phyloP scores from a whole-genome alignment of 1,140 invertebrate species.

The Eupeodes corollae region DNA sequence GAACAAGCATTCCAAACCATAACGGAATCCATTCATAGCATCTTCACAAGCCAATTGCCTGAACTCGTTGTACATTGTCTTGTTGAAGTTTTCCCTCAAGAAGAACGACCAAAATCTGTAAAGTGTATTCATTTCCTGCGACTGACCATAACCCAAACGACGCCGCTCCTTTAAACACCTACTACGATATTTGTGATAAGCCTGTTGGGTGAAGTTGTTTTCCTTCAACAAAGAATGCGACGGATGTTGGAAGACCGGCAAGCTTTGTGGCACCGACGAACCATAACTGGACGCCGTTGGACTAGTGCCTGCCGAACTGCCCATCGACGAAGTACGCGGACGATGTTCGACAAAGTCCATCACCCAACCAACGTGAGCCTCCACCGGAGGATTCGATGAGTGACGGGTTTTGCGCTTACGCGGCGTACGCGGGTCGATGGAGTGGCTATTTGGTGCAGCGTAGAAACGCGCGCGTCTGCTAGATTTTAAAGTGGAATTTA shows the following conservation, averaged over 20 bases:
- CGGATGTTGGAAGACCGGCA: constrained; percentile 90
- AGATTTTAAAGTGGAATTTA: constrained; percentile 28
- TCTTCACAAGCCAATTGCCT: constrained; percentile 80
- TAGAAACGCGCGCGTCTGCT: constrained; percentile 65
- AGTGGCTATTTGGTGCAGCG: constrained; percentile 78
- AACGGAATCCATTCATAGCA: constrained; percentile 79
- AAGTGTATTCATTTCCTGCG: constrained; percentile 94
- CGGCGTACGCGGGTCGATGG: constrained; percentile 51
- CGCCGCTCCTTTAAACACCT: constrained; percentile 89
- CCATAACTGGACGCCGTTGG: constrained; percentile 64
- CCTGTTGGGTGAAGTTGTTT: constrained; percentile 95
- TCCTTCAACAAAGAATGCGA: constrained; percentile 91
- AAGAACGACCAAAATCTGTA: constrained; percentile 99
- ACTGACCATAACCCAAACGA: constrained; percentile 81
- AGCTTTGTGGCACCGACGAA: constrained; percentile 63
- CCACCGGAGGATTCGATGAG: constrained; percentile 82
- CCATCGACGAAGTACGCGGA: constrained; percentile 59
- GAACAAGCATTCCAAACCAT: constrained; percentile 90
- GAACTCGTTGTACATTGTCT: constrained; percentile 97
- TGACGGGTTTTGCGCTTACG: constrained; percentile 86
- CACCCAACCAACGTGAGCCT: constrained; percentile 95
- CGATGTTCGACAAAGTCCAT: constrained; percentile 79
- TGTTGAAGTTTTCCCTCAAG: constrained; percentile 94
- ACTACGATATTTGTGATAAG: constrained; percentile 88
- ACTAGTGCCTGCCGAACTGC: constrained; percentile 62